Percentiles rank a stretch among this genome's conserved stretches.
Evolutionary conservation across 2,113 vertebrate species (phyloP).

Genomic region (Turnix velox): DNA sequence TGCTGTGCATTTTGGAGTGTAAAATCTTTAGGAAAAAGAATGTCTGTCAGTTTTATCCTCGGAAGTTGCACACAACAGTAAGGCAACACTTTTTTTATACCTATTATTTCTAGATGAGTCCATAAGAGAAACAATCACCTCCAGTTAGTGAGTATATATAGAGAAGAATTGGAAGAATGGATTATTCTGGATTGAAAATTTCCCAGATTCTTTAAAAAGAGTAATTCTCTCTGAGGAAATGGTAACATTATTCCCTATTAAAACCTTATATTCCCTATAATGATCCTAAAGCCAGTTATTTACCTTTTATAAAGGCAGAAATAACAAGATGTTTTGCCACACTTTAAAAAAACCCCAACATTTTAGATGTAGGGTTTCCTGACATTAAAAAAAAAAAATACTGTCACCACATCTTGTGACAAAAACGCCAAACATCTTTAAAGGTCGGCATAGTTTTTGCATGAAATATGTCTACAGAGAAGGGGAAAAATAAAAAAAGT

Average conservation of each 20-base stretch:
- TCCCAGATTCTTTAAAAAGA: not conserved
- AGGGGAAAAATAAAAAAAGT: not conserved
- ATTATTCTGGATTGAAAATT: not conserved
- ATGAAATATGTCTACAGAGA: conserved; percentile 48
- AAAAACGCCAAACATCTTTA: conserved; percentile 12
- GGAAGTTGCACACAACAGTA: not conserved
- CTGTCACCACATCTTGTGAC: conserved; percentile 3
- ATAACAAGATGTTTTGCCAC: not conserved
- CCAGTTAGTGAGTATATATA: not conserved
- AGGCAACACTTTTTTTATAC: not conserved
- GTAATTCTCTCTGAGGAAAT: not conserved
- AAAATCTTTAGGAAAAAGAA: not conserved
- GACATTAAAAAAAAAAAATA: not conserved
- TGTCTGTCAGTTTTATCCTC: not conserved
- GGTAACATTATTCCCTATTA: not conserved
- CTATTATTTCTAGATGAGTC: not conserved
- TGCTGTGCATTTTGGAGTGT: not conserved
- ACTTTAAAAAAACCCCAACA: not conserved
- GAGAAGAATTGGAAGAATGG: not conserved
- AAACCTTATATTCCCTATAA: not conserved
- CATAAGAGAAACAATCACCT: not conserved
- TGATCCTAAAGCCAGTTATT: not conserved
- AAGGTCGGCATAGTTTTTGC: conserved; percentile 35
- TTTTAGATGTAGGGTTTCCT: not conserved
- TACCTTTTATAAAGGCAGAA: not conserved